These are phyloP conservation scores for Prionace glauca DNA, from an alignment of 2,797 vertebrate species.

Conservation along the genomic window DNA sequence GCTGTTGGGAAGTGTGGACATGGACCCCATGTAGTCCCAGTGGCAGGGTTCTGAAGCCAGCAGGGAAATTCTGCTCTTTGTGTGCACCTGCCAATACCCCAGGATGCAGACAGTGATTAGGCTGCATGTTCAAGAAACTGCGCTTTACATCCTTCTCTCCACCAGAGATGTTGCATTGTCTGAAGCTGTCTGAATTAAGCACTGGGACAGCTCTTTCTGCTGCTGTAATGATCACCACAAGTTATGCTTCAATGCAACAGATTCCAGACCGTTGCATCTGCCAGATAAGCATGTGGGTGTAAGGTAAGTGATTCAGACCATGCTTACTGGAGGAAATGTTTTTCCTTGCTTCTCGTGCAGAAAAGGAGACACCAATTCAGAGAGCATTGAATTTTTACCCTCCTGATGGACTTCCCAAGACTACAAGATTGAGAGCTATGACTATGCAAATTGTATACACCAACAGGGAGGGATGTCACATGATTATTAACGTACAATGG, in stretches of 20 bases:
- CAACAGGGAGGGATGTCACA: background rate
- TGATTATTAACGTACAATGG: background rate
- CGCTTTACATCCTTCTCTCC: background rate
- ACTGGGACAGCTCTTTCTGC: background rate
- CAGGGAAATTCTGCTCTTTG: too few relatives aligned
- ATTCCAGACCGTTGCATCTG: background rate
- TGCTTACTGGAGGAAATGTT: background rate
- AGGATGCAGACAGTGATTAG: background rate
- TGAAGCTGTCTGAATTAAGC: background rate
- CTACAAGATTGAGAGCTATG: background rate
- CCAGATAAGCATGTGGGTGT: background rate
- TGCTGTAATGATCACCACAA: background rate
- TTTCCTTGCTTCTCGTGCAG: background rate
- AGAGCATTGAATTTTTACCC: background rate
- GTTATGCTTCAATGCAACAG: constrained; percentile 1
- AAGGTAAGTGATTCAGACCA: background rate
- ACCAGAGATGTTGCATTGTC: background rate
- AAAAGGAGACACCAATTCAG: background rate
- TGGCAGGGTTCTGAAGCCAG: too few relatives aligned
- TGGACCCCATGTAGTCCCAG: too few relatives aligned
- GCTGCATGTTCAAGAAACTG: background rate
- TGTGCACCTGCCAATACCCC: background rate
- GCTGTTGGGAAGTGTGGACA: too few relatives aligned
- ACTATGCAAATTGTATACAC: background rate
- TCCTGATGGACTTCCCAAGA: background rate